Base-by-base conservation (phyloP, 2,113 vertebrate genomes). In the Sporophila hypoxantha region DNA sequence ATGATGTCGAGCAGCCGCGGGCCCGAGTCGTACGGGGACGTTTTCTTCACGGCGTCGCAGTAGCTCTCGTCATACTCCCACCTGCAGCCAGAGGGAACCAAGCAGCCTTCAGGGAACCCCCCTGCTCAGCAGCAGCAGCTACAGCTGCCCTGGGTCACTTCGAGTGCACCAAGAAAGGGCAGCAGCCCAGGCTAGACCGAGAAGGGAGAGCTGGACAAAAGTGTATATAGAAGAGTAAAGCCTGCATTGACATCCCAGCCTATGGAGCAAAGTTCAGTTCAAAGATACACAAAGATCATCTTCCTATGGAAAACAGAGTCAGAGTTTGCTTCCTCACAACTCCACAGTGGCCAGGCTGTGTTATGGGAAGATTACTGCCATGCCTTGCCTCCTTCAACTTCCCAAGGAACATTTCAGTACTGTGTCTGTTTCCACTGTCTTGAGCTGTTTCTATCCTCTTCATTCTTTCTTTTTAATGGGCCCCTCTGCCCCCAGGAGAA, bases 21-120 rank as follows among this genome's bases (percentile, higher is more conserved):
- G 23, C 99, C 99, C 0, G 99, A 98, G 47, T 99, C 99, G 9
- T 99, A 99, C 0, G 99, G 99, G 4, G 99, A 98, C 26, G 99
- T 99, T 88, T 99, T 99, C 97, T 99, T 99, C 87, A 99, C 98
- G 0, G 99, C 99, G 20, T 99, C 99, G 11, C 99, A 99, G 94
- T 99, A 99, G 90, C 99, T 99, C 85, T 99, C 99, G 3, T 99
- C 99, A 2, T 99, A 99, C 93, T 99, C 99, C 99, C 99, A 99
- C 95, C 99, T 99, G 91, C 4, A 27, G 71, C 21, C 89, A 37
- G 14, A 59, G 20, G 56, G 52, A 76, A 30, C 14, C n/a, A 42
- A 46, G 17, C 49, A 84, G 50, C 60, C 34, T 64, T 42, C 57
- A 71, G 44, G 50, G 53, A 65, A 32, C 64, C 8, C 3, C 36